Base-by-base conservation (phyloP, 2,797 vertebrate genomes). In the Cyclopterus lumpus region DNA sequence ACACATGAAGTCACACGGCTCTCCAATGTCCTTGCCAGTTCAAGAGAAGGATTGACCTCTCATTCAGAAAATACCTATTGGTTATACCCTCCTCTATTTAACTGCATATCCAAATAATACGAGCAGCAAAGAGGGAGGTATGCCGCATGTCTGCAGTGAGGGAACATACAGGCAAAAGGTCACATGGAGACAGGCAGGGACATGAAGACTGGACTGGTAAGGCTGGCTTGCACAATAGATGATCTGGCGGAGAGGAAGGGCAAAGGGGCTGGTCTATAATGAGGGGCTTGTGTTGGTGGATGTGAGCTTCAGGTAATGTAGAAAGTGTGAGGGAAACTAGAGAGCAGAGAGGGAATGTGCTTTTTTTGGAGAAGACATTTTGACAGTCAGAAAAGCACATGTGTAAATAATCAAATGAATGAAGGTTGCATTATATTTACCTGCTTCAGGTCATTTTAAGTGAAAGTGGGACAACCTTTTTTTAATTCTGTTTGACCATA, bases 391-490 rank as follows among this genome's bases (percentile, higher is more conserved):
- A 62, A 63, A 63, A 61, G 16, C 36, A 36, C 16, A 9, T 34
- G 48, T 64, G 32, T 42, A 49, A n/a, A 63, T 55, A 22, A 32
- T 26, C 26, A 22, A 53, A 44, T 22, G 0, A 71, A 49, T 20
- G 2, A 71, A 6, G 44, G 28, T 46, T 40, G 11, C 51, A 34
- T 54, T 44, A 7, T n/a, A 53, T 38, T 28, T 10, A 49, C 16
- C 68, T 38, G 42, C 30, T 24, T 70, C 6, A 1, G 28, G 10
- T 12, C 16, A 30, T 30, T 62, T 62, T 5, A 24, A 18, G 16
- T 63, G 30, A 67, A 42, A 14, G 11, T 28, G 5, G 49, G 7
- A 72, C 8, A 40, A 38, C 16, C 36, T 53, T 74, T 64, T 74
- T 73, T 12, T 61, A 5, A 6, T n/a, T 72, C 8, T 58, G 3